Evolutionary conservation across 2,113 vertebrate genomes (phyloP), one percentile per base, ranked within the genome.

Genomic region (Apodemus sylvaticus): DNA sequence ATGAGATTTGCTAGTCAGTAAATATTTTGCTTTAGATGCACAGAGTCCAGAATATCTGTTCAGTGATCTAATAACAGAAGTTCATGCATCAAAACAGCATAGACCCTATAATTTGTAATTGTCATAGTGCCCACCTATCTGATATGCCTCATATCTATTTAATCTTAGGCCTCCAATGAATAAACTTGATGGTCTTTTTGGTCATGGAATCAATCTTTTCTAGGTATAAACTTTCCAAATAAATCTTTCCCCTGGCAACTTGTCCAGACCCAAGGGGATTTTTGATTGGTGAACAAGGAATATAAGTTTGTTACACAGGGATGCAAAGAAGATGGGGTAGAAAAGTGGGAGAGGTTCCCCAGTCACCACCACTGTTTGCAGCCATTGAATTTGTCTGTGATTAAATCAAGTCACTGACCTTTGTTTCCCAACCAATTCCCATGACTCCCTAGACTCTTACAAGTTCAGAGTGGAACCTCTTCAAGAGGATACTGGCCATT

Each of bases 381-480:
- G 29, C 36, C 11, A 58, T n/a, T 11, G 11, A 66, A 48, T 22
- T 22, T 85, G 14, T 2, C 71, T 20, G 5, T 10, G 8, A 55
- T 55, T 53, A 36, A 36, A 26, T 53, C n/a, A 4, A 48, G 22
- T 0, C 9, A 19, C 73, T 60, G 7, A 26, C 58, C 51, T 58
- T 6, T 42, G 6, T 20, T 9, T 58, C 60, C 53, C 76, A 71
- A 12, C 4, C 70, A 77, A 45, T 53, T 64, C 34, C 79, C 2
- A 3, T 13, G 16, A 68, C 45, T 20, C 76, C 45, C 51, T 36
- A 39, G 68, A 22, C 39, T 36, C 97, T 97, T 96, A 98, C 97
- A 34, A 45, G 10, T 5, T 92, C 0, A 0, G 92, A 0, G 22
- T 77, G 91, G n/a, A 42, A 81, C n/a, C 26, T 89, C 93, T 70